These are phyloP conservation scores for Sinella curviseta DNA, from an alignment of 1,140 invertebrate genomes.

Conservation along the genomic window DNA sequence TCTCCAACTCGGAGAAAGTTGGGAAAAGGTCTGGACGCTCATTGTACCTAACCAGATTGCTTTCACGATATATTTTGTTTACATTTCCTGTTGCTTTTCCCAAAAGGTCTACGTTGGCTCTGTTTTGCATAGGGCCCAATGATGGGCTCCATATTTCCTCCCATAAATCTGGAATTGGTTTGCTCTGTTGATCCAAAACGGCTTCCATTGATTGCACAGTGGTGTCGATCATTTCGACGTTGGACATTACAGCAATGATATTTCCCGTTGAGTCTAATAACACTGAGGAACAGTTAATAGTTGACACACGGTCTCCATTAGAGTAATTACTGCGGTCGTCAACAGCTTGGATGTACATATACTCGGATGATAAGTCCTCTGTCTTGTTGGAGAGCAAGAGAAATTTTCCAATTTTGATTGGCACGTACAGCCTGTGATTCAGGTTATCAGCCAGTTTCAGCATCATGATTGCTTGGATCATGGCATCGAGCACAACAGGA, in stretches of 20 bases:
- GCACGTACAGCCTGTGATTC: constrained; percentile 12
- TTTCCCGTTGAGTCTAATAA: not conserved
- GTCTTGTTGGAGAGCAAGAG: not conserved
- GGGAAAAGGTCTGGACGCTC: not conserved
- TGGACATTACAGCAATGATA: constrained; percentile 8
- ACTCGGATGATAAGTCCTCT: too few species aligned
- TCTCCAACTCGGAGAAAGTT: not conserved
- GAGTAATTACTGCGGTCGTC: constrained; percentile 5
- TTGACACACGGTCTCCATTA: too few species aligned
- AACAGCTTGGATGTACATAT: not conserved
- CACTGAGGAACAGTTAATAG: not conserved
- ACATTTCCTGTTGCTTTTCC: too few species aligned
- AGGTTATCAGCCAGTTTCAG: not conserved
- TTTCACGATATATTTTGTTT: too few species aligned
- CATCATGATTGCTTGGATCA: constrained; percentile 23
- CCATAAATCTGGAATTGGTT: constrained; percentile 18
- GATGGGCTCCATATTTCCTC: constrained; percentile 26
- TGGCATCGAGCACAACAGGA: not conserved
- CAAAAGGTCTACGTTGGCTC: not conserved
- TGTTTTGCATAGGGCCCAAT: not conserved
- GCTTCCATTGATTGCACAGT: constrained; percentile 23
- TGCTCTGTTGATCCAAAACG: not conserved
- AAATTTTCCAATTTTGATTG: constrained; percentile 12
- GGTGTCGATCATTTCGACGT: constrained; percentile 21
- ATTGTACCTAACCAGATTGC: not conserved